These are phyloP conservation scores for Pimephales promelas DNA, from an alignment of 2,113 vertebrate genomes.

Conservation along the genomic window DNA sequence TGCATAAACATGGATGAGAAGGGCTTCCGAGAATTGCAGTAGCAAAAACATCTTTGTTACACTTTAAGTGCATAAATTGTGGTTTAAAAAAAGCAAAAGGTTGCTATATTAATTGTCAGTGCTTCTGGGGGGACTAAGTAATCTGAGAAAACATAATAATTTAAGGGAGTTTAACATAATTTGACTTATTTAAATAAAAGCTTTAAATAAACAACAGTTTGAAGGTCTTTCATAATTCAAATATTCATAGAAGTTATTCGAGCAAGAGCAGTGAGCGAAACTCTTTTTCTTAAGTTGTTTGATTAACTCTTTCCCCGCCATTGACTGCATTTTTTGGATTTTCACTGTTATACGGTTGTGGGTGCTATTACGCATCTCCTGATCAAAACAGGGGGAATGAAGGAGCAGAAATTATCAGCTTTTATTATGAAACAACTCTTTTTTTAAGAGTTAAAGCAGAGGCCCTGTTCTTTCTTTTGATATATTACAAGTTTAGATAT, in stretches of 20 bases:
- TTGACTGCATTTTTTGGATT: too few relatives aligned
- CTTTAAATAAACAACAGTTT: not conserved
- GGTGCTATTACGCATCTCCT: too few relatives aligned
- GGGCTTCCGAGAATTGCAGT: not conserved
- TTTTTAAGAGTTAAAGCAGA: too few relatives aligned
- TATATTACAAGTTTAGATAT: too few relatives aligned
- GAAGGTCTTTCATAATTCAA: not conserved
- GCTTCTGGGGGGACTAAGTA: not conserved
- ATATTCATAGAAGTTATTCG: not conserved
- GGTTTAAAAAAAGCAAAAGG: not conserved
- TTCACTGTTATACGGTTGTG: too few relatives aligned
- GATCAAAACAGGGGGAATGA: too few relatives aligned
- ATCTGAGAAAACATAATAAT: not conserved
- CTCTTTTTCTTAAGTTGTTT: not conserved
- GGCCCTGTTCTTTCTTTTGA: too few relatives aligned
- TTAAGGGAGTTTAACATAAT: not conserved
- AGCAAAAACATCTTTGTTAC: not conserved
- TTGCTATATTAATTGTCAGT: not conserved
- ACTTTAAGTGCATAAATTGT: not conserved
- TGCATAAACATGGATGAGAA: conserved; percentile 9
- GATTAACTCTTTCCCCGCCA: not conserved
- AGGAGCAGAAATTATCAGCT: too few relatives aligned
- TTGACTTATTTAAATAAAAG: not conserved
- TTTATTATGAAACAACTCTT: too few relatives aligned
- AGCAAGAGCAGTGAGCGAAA: not conserved